Percentiles rank a stretch among this genome's conserved stretches.
phyloP scores from a whole-genome alignment of 2,113 vertebrate species.

The Stegostoma tigrinum region DNA sequence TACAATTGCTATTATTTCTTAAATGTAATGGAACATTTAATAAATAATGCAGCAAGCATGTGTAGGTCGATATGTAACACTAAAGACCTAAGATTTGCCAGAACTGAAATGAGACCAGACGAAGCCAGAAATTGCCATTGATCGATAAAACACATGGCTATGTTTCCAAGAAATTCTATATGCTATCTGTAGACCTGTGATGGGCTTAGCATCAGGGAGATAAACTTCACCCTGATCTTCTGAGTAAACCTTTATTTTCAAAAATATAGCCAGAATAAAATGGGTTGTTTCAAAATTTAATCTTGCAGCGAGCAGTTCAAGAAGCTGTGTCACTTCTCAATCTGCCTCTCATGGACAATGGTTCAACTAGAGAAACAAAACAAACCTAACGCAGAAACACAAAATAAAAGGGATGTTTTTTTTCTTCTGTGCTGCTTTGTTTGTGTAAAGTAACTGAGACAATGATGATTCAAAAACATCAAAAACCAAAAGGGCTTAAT shows the following conservation, averaged over 20 bases:
- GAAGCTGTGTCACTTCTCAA: background rate
- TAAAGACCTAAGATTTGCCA: background rate
- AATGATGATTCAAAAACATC: background rate
- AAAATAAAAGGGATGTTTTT: background rate
- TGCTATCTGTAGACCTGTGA: background rate
- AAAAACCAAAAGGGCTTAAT: background rate
- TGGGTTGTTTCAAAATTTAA: slow-evolving; percentile 20
- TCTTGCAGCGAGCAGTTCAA: background rate
- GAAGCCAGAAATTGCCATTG: background rate
- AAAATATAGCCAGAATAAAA: background rate
- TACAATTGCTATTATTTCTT: background rate
- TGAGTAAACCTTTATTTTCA: background rate
- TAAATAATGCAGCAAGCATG: background rate
- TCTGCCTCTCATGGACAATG: background rate
- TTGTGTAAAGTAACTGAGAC: no score
- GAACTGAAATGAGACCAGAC: background rate
- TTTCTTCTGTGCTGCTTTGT: no score
- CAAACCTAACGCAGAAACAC: background rate
- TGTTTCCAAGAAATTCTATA: background rate
- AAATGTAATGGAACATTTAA: no score
- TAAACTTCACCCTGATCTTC: background rate
- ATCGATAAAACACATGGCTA: background rate
- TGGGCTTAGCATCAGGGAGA: background rate
- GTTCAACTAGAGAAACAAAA: background rate
- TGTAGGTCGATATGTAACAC: background rate